Evolutionary conservation across 2,888 invertebrate species (phyloP).

Genomic region (Cataglyphis albicans): DNA sequence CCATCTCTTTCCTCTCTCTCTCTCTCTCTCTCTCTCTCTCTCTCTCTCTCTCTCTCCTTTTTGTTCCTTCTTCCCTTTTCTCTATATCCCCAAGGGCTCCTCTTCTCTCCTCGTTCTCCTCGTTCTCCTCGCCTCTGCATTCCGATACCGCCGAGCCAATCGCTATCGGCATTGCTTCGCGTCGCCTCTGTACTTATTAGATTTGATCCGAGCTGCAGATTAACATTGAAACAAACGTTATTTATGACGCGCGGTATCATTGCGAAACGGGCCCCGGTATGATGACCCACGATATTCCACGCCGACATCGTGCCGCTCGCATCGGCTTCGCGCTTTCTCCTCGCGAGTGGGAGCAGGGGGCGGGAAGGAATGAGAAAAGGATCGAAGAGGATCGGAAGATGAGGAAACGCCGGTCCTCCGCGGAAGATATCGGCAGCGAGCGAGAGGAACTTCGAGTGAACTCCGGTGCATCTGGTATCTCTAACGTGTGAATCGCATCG

Average conservation of each 20-base stretch:
- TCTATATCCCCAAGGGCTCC: background rate
- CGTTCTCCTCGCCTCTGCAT: conserved; percentile 32
- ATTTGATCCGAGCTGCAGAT: conserved; percentile 84
- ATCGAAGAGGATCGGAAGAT: conserved; percentile 14
- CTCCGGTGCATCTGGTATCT: conserved; percentile 4
- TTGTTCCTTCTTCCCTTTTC: conserved; percentile 17
- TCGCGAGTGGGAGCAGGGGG: conserved; percentile 14
- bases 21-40: background rate
- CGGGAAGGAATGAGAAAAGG: conserved; percentile 28
- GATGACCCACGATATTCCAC: conserved; percentile 82
- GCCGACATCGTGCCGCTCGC: conserved; percentile 47
- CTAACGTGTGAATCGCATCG: background rate
- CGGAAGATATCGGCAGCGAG: conserved; percentile 42
- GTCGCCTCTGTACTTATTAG: conserved; percentile 83
- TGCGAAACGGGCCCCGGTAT: conserved; percentile 75
- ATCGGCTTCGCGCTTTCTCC: conserved; percentile 45
- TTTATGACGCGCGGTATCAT: conserved; percentile 84
- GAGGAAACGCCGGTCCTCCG: conserved; percentile 26
- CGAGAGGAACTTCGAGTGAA: conserved; percentile 27
- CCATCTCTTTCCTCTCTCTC: background rate
- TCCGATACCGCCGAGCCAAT: conserved; percentile 55
- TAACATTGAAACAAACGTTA: conserved; percentile 85
- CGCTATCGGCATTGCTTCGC: conserved; percentile 73
- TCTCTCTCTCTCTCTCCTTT: background rate
- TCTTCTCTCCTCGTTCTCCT: conserved; percentile 31